Evolutionary conservation across 2,113 vertebrate genomes (phyloP), one percentile per base, ranked within the genome.

Genomic region (Penelope pileata): DNA sequence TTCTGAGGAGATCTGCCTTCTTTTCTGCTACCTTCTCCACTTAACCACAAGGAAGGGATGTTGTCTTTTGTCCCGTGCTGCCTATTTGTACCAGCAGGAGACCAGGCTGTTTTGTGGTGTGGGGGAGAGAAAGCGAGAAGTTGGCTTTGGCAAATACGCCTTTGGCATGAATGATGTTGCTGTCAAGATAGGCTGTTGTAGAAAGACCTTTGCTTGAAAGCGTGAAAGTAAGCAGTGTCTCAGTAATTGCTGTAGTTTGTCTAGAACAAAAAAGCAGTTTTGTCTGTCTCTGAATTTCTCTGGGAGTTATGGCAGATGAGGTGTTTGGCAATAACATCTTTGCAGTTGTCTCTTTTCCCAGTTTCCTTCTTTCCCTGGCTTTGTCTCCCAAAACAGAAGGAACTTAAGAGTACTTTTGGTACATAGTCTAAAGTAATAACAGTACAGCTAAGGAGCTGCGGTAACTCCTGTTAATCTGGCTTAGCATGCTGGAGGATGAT

Each of bases 401-500:
- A 53, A 36, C 4, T 34, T 64, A 12, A n/a, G 0, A 0, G 4
- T 62, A 30, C 22, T 80, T 68, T 10, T 21, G 3, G 4, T 58
- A 6, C 19, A 1, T 14, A 30, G 48, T 32, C 23, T 64, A 24
- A 68, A 2, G 8, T 38, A 50, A 24, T 45, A 75, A 74, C 67
- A 27, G 7, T 6, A 7, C 5, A 3, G 43, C 32, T 22, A 34
- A 45, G 36, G 36, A 91, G 80, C 63, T 23, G 13, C 7, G 1
- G 27, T 36, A 74, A 27, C 24, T 58, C 16, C 13, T 89, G 17
- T 8, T 83, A 81, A 24, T 36, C 36, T 62, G n/a, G 29, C 5
- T 1, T 11, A n/a, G 16, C 0, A 0, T 63, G 24, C 62, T 36
- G 10, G 42, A 70, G 51, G 75, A 30, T 0, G 0, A 66, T 0